Base-by-base conservation (phyloP, 1,140 invertebrate genomes). In the Apis laboriosa region DNA sequence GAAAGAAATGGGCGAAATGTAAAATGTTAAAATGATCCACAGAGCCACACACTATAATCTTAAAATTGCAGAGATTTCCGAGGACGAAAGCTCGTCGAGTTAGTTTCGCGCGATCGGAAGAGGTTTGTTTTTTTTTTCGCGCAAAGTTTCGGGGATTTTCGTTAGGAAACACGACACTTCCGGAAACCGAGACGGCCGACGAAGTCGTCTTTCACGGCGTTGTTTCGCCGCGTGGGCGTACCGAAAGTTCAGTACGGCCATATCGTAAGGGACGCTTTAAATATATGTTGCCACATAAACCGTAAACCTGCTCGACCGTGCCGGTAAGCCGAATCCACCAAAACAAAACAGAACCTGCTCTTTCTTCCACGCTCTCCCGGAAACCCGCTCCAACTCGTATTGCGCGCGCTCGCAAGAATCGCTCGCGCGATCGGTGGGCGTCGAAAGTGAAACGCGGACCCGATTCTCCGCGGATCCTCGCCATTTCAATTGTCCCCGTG, bases 271-370 rank as follows among this genome's bases (percentile, higher is more conserved):
- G 86, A 82, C 74, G 83, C 78, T 81, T 88, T 83, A 78, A 88
- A 87, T 86, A 87, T 90, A 90, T 77, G 84, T 72, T 80, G 86
- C 64, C 85, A 72, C 86, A 84, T 84, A 86, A 87, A 86, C 85
- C 87, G 88, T 91, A 91, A 90, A 91, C 84, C 86, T 89, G 89
- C 87, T 85, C 49, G 76, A 61, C 68, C 66, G 64, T 75, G 55
- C 56, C 73, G 72, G 86, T 83, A 84, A 84, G 74, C 82, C 85
- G 85, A 91, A 90, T 89, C 77, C 84, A 34, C 76, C 81, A 83
- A 90, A 90, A 90, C 89, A 87, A 88, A 90, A 89, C 84, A 85
- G 87, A 90, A 90, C 87, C 83, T 90, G 85, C 79, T 86, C 87
- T 77, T 80, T 87, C 72, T 75, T 79, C 70, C 73, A 58, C 66